Evolutionary conservation across 2,797 vertebrate genomes (phyloP).

Genomic region (Astyanax mexicanus): DNA sequence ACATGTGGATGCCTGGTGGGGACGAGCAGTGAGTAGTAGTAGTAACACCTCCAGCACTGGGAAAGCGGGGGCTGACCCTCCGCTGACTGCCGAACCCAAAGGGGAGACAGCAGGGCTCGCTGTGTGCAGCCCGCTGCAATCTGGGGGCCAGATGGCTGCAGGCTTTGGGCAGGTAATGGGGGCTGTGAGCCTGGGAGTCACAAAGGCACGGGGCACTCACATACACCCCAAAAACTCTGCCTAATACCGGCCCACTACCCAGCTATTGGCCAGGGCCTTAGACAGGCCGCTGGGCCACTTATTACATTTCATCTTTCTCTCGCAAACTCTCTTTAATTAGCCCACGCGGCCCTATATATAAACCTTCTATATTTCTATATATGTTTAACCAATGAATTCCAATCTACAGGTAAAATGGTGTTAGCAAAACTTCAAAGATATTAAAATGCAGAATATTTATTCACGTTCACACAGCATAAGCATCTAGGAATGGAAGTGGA

Average conservation of each 20-base stretch:
- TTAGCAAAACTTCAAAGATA: no score
- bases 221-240: slow-evolving; percentile 67
- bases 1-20: slow-evolving; percentile 19
- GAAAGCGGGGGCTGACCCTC: slow-evolving; percentile 84
- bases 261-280: slow-evolving; percentile 72
- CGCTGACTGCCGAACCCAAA: slow-evolving; percentile 85
- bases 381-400: no score
- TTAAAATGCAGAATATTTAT: no score
- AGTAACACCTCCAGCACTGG: slow-evolving; percentile 48
- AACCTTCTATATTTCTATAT: no score
- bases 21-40: slow-evolving; percentile 17
- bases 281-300: slow-evolving; percentile 63
- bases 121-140: slow-evolving; percentile 79
- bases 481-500: no score
- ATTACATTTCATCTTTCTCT: slow-evolving; percentile 46
- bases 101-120: slow-evolving; percentile 82
- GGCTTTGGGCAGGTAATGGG: slow-evolving; percentile 83
- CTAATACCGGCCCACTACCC: slow-evolving; percentile 76
- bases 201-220: slow-evolving; percentile 72
- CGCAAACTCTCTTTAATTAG: slow-evolving; percentile 5
- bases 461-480: no score
- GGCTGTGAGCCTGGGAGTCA: slow-evolving; percentile 57
- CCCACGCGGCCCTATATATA: no score
- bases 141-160: slow-evolving; percentile 91
- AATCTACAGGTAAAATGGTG: no score